Conservation (phyloP, 2,888 invertebrate genomes). For the Megamerina dolium region DNA sequence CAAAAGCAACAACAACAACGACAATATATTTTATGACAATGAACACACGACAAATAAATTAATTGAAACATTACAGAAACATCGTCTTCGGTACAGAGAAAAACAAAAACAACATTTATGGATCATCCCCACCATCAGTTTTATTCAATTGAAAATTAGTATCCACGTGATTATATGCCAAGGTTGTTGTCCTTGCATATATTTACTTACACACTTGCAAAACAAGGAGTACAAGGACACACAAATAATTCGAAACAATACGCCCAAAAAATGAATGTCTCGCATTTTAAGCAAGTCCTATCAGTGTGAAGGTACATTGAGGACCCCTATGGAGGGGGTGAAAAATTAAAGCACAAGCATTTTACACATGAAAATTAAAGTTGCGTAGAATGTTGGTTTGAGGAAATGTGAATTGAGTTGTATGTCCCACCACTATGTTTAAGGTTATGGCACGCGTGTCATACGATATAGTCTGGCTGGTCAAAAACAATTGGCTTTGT, state of each 20-base stretch:
- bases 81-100: slow-evolving; percentile 5
- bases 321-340: background rate
- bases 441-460: slow-evolving; percentile 2
- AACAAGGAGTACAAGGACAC: background rate
- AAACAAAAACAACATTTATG: slow-evolving; percentile 2
- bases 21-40: background rate
- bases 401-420: background rate
- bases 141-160: slow-evolving; percentile 5
- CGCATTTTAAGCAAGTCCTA: slow-evolving; percentile 1
- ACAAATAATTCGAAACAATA: too few relatives aligned
- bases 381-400: background rate
- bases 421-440: too few relatives aligned
- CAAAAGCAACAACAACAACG: slow-evolving; percentile 5
- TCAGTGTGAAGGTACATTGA: background rate
- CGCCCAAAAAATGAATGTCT: background rate
- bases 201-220: background rate
- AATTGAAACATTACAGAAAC: slow-evolving; percentile 17
- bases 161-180: background rate
- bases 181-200: background rate
- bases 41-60: slow-evolving; percentile 13
- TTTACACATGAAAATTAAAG: background rate
- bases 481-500: slow-evolving; percentile 38
- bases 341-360: too few relatives aligned
- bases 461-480: too few relatives aligned
- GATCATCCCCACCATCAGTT: too few relatives aligned